Evolutionary conservation across 2,797 vertebrate species (phyloP), one percentile per base, ranked within the genome.

Genomic region (Cephalopachus bancanus): DNA sequence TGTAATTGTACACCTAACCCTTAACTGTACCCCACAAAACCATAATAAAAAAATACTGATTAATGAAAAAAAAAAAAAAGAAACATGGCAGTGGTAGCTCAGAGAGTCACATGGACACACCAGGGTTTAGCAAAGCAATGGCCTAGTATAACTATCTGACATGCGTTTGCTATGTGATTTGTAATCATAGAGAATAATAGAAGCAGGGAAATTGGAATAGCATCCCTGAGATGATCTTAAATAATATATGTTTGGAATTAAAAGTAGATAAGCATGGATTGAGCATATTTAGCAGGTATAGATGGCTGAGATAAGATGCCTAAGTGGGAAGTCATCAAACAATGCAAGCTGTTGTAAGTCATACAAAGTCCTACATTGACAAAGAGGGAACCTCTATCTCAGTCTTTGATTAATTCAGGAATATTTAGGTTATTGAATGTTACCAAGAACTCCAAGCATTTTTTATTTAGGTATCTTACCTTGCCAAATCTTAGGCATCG

Each of bases 221-320:
- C 14, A 59, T 57, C 14, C 22, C 30, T n/a, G 28, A 55, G 53
- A 55, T 6, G 14, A 76, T 19, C 28, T n/a, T 67, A 55, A 55
- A 78, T 7, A 78, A 76, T 30, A 53, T 53, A 76, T 53, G 30
- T 78, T 55, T 78, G 28, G 2, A 78, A 55, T 19, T 30, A 55
- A 78, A 78, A 78, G 28, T 11, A 37, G n/a, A n/a, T 37, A n/a
- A 33, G 8, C 30, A 24, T 17, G 30, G 30, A 24, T 69, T 69
- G 5, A 69, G 11, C 0, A 7, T 55, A 22, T 1, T 11, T 14
- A 55, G 3, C 5, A 62, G 30, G 15, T 2, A 44, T 1, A 49
- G 22, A 26, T 10, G 8, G 16, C 24, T 74, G 67, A 60, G 69
- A 20, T 22, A 16, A 33, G 28, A 22, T 51, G 57, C 1, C 8